phyloP scores from a whole-genome alignment of 2,797 vertebrate genomes.

The Halcyon leucocephala region DNA sequence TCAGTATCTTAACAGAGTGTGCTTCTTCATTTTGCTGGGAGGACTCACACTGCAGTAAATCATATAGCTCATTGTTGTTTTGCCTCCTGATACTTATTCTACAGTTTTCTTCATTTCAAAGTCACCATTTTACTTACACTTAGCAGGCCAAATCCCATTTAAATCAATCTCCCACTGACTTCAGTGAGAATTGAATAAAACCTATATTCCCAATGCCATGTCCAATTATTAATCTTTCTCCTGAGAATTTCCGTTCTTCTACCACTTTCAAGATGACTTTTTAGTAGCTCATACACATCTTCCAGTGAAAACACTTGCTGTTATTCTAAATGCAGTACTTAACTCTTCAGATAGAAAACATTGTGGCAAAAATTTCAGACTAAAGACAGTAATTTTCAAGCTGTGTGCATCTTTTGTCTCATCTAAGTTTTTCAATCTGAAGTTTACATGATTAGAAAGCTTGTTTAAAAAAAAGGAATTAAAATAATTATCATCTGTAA shows the following conservation, averaged over 20 bases:
- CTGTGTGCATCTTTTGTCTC: neutral
- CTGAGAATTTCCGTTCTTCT: neutral
- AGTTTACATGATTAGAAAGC: slow-evolving; percentile 51
- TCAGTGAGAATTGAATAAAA: neutral
- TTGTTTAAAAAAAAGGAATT: slow-evolving; percentile 46
- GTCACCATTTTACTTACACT: neutral
- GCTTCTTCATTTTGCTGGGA: neutral
- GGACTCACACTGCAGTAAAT: neutral
- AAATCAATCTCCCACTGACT: neutral
- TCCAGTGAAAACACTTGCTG: slow-evolving; percentile 7
- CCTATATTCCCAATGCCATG: neutral
- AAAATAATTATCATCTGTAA: slow-evolving; percentile 68
- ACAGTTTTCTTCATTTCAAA: neutral
- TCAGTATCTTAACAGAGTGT: neutral
- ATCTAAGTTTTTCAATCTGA: slow-evolving; percentile 27
- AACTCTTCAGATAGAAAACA: neutral
- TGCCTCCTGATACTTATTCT: neutral
- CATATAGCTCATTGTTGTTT: neutral
- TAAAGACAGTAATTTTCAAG: neutral
- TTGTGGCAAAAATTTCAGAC: slow-evolving; percentile 1
- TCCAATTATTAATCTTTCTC: neutral
- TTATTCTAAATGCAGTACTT: slow-evolving; percentile 26
- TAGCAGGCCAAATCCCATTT: neutral
- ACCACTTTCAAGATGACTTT: neutral
- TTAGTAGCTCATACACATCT: neutral